A percentile compares a stretch with the other conserved stretches of the same genome.
Conservation (phyloP, 2,113 vertebrate genomes). For the Perognathus longimembris region DNA sequence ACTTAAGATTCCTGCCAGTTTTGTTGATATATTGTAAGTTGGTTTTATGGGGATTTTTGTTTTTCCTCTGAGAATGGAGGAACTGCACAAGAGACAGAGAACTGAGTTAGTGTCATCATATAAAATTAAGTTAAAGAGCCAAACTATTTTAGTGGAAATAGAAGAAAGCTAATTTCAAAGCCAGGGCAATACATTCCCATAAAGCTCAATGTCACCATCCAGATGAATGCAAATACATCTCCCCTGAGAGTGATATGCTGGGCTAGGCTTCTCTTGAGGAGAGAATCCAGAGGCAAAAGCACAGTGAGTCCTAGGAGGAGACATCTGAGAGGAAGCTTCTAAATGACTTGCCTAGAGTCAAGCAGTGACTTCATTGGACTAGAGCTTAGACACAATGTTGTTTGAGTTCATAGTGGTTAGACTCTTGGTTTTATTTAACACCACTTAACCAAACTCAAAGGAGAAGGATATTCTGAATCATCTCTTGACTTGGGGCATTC, state of each 20-base stretch:
- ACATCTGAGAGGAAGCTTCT: not conserved
- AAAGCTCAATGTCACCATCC: not conserved
- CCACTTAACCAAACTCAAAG: not conserved
- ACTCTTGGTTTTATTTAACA: not conserved
- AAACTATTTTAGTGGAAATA: not conserved
- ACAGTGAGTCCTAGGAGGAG: not conserved
- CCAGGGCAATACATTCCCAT: not conserved
- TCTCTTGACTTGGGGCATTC: not conserved
- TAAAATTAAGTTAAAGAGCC: constrained; percentile 35
- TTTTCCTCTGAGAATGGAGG: constrained; percentile 33
- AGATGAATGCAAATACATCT: not conserved
- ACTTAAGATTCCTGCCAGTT: constrained; percentile 82
- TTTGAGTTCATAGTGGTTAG: not conserved
- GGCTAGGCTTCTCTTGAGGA: not conserved
- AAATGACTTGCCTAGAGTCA: not conserved
- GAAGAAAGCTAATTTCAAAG: not conserved
- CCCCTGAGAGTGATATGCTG: not conserved
- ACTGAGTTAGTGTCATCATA: not conserved
- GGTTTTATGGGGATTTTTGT: constrained; percentile 74
- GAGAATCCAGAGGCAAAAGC: not conserved
- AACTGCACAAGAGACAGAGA: constrained; percentile 38
- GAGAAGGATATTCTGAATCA: not conserved
- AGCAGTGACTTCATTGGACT: not conserved
- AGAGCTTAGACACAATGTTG: not conserved
- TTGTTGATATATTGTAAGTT: constrained; percentile 79